phyloP scores from a whole-genome alignment of 1,140 invertebrate genomes.

The Zaprionus camerounensis region DNA sequence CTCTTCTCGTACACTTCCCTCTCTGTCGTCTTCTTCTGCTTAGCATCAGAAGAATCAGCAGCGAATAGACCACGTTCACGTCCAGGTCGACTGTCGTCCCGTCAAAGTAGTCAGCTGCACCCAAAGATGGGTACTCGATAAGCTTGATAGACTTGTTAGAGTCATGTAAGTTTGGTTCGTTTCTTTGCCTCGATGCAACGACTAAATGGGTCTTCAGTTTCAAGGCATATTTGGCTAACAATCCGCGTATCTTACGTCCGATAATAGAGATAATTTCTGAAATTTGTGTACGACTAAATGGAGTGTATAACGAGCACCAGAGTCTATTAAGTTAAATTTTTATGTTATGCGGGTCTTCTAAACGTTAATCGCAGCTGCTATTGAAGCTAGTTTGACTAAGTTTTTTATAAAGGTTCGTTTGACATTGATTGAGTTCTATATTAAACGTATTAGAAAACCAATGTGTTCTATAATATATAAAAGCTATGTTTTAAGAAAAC shows the following conservation, averaged over 20 bases:
- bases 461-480: no score
- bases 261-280: slow-evolving; percentile 2
- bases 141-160: slow-evolving; percentile 24
- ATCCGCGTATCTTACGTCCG: neutral
- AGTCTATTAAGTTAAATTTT: neutral
- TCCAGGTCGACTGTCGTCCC: neutral
- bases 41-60: neutral
- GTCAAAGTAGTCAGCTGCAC: neutral
- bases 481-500: no score
- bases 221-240: slow-evolving; percentile 3
- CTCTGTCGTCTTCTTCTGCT: neutral
- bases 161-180: neutral
- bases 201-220: neutral
- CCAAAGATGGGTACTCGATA: slow-evolving; percentile 4
- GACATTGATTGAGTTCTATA: no score
- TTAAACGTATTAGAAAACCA: no score
- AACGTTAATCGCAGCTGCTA: neutral
- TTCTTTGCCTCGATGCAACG: neutral
- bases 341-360: neutral
- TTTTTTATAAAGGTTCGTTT: neutral
- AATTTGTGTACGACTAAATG: neutral
- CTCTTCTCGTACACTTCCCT: neutral
- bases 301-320: no score
- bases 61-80: neutral
- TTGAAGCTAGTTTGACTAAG: neutral